Conservation (phyloP, 2,113 vertebrate genomes). For the Maccullochella peelii region DNA sequence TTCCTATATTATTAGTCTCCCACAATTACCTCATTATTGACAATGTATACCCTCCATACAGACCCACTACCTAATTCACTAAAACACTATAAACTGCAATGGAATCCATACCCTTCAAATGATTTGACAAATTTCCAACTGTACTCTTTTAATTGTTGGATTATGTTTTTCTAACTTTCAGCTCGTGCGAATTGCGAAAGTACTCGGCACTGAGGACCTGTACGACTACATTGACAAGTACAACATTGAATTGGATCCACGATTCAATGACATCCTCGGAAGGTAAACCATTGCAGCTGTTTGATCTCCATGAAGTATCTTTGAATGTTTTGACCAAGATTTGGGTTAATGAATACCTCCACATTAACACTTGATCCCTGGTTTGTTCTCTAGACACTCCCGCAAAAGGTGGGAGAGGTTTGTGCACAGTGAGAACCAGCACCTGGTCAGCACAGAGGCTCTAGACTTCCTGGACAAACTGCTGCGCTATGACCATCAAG, state of each 20-base stretch:
- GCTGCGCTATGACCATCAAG: slow-evolving; percentile 90
- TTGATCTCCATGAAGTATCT: not conserved
- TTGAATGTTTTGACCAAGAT: not conserved
- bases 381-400: slow-evolving; percentile 82
- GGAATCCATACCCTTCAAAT: too few relatives aligned
- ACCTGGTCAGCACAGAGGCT: slow-evolving; percentile 88
- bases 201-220: slow-evolving; percentile 85
- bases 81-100: not conserved
- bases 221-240: slow-evolving; percentile 88
- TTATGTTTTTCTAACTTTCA: slow-evolving; percentile 31
- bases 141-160: not conserved
- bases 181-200: slow-evolving; percentile 87
- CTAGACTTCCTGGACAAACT: slow-evolving; percentile 90
- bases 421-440: slow-evolving; percentile 91
- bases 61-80: not conserved
- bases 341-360: not conserved
- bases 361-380: not conserved
- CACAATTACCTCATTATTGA: not conserved
- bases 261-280: slow-evolving; percentile 87
- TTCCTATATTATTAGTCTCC: not conserved
- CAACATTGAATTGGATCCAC: slow-evolving; percentile 87
- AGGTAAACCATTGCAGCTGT: slow-evolving; percentile 66
- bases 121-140: not conserved
- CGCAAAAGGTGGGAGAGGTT: slow-evolving; percentile 91
- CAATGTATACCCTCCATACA: not conserved